Conservation (phyloP, 1,140 invertebrate genomes). For the Pogonomyrmex californicus region DNA sequence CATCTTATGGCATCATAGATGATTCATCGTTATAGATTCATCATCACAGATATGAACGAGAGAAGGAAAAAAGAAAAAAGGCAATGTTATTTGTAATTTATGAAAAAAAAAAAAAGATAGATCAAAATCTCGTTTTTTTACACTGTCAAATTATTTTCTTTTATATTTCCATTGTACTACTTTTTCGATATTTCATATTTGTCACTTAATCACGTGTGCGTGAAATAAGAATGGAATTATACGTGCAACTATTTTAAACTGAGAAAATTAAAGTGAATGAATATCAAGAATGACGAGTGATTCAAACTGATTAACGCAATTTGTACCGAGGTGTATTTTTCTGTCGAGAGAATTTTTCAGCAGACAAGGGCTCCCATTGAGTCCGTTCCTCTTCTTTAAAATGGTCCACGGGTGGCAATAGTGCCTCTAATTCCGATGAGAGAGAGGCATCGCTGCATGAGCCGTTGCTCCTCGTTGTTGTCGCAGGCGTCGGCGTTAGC, state of each 20-base stretch:
- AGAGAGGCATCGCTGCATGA: slow-evolving; percentile 85
- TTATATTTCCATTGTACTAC: not conserved
- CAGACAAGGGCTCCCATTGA: slow-evolving; percentile 87
- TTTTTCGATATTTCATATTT: not conserved
- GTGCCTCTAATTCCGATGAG: slow-evolving; percentile 85
- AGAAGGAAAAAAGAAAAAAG: not conserved
- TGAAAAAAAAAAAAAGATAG: not conserved
- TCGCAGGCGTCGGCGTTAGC: slow-evolving; percentile 59
- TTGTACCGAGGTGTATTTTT: slow-evolving; percentile 85
- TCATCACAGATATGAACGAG: not conserved
- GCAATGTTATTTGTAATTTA: not conserved
- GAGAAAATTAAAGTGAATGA: not conserved
- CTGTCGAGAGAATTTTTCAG: slow-evolving; percentile 84
- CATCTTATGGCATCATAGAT: not conserved
- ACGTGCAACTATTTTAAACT: not conserved
- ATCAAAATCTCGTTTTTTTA: not conserved
- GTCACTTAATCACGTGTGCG: not conserved
- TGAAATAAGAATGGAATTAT: not conserved
- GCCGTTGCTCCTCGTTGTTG: slow-evolving; percentile 84
- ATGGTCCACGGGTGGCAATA: slow-evolving; percentile 85
- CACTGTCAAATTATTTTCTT: not conserved
- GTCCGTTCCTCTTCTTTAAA: slow-evolving; percentile 87
- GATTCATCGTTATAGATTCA: not conserved
- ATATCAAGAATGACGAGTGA: not conserved
- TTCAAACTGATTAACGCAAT: not conserved